A percentile compares a stretch with the other conserved stretches of the same genome.
Evolutionary conservation across 2,797 vertebrate species (phyloP).

Genomic region (Malurus splendens): DNA sequence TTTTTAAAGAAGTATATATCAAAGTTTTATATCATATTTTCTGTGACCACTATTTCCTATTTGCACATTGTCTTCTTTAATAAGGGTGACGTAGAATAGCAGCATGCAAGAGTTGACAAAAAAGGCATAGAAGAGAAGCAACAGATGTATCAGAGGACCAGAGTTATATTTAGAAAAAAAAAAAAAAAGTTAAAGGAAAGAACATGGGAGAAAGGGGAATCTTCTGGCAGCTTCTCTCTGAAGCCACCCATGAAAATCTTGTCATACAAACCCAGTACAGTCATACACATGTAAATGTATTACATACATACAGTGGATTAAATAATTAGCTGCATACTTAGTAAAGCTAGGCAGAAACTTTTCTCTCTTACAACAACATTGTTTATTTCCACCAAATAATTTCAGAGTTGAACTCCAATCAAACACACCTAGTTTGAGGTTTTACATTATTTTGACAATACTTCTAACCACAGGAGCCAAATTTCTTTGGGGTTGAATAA

Average conservation of each 20-base stretch:
- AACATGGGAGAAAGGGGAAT: neutral
- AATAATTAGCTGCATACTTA: neutral
- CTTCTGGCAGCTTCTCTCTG: neutral
- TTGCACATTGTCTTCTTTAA: neutral
- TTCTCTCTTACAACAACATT: neutral
- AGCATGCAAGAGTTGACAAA: neutral
- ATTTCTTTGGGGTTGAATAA: neutral
- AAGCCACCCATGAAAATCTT: neutral
- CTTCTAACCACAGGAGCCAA: neutral
- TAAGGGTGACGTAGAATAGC: neutral
- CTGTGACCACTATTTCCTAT: neutral
- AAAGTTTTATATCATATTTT: neutral
- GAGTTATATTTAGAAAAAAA: neutral
- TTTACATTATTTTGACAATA: neutral
- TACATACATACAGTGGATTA: neutral
- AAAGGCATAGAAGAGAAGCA: neutral
- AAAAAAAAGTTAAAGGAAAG: neutral
- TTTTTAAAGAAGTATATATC: neutral
- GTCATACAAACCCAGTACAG: fast-evolving
- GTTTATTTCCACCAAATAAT: neutral
- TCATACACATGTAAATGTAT: neutral
- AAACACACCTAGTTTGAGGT: neutral
- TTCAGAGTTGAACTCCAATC: neutral
- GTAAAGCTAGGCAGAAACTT: neutral
- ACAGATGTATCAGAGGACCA: neutral